Evolutionary conservation across 2,888 invertebrate species (phyloP).

Genomic region (Pollenia labialis): DNA sequence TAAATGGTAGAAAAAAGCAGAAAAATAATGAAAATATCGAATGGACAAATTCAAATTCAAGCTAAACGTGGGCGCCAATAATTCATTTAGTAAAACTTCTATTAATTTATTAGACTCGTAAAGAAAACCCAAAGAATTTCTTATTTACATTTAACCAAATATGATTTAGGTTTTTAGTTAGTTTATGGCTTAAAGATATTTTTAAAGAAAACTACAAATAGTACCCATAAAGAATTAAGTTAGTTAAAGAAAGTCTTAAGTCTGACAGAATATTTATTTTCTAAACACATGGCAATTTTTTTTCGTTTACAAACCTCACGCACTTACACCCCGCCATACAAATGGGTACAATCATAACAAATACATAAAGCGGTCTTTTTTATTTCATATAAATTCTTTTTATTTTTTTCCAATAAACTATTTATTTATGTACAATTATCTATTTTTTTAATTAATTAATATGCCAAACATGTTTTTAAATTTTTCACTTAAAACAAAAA

Average conservation of each 20-base stretch:
- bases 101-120: conserved; percentile 37
- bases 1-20: conserved; percentile 28
- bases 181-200: not conserved
- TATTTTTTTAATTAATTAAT: conserved; percentile 41
- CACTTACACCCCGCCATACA: conserved; percentile 1
- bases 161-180: conserved; percentile 29
- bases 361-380: conserved; percentile 26
- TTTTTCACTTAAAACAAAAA: not conserved
- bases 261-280: conserved; percentile 7
- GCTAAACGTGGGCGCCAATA: conserved; percentile 71
- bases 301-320: conserved; percentile 15
- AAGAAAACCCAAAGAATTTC: conserved; percentile 36
- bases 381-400: conserved; percentile 19
- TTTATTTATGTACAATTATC: conserved; percentile 42
- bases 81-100: conserved; percentile 40
- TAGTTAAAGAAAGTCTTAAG: conserved; percentile 19
- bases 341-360: not conserved
- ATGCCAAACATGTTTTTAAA: conserved; percentile 47
- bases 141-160: conserved; percentile 8
- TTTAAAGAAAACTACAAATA: not conserved
- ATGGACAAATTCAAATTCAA: conserved; percentile 19
- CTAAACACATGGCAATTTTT: conserved; percentile 19
- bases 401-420: conserved; percentile 50
- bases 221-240: not conserved
- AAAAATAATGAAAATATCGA: conserved; percentile 10